Conservation (phyloP, 2,888 invertebrate genomes). For the Rhopalosiphum nymphaeae region DNA sequence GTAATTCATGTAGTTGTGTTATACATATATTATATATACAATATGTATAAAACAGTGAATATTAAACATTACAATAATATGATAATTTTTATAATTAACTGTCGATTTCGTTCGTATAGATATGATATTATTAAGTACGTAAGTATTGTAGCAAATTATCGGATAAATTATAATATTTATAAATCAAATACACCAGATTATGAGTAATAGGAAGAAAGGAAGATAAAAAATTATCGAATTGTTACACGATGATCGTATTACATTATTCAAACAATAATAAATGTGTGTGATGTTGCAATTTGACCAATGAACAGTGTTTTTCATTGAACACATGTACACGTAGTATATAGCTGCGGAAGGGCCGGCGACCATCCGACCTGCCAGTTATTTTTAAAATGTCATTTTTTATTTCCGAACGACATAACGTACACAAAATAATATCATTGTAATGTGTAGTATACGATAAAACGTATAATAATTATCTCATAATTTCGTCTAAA, state of each 20-base stretch:
- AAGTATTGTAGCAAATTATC: background rate
- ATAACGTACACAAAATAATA: background rate
- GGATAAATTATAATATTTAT: background rate
- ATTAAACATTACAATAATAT: background rate
- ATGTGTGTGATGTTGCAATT: background rate
- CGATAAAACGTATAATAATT: background rate
- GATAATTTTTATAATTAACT: background rate
- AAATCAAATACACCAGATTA: background rate
- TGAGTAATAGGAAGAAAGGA: background rate
- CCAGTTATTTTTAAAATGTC: constrained; percentile 18
- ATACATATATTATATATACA: background rate
- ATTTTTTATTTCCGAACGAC: constrained; percentile 8
- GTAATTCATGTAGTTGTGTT: background rate
- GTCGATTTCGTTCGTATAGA: background rate
- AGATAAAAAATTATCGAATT: background rate
- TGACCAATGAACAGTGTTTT: background rate
- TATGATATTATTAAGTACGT: background rate
- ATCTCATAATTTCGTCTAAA: background rate
- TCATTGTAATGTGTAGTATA: background rate
- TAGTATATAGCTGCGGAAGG: background rate
- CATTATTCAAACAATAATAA: background rate
- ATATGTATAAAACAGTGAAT: background rate
- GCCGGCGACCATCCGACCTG: background rate
- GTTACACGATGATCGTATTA: background rate
- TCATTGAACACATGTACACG: background rate